Percentiles rank a stretch among this genome's conserved stretches.
phyloP scores from a whole-genome alignment of 2,888 invertebrate genomes.

The Caenorhabditis imperialis region DNA sequence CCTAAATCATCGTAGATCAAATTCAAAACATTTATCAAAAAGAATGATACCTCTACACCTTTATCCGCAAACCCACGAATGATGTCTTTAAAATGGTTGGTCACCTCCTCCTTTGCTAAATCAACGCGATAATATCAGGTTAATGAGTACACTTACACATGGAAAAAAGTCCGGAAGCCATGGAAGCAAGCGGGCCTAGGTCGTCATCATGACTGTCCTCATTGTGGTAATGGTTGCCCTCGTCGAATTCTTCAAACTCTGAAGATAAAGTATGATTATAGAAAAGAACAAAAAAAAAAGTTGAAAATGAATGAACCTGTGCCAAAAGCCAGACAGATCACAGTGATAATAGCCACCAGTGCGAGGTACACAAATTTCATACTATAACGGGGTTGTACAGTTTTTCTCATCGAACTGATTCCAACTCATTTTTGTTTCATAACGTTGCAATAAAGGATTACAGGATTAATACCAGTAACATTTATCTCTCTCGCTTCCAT shows the following conservation, averaged over 20 bases:
- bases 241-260: slow-evolving; percentile 13
- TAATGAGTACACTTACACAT: slow-evolving; percentile 9
- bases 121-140: neutral
- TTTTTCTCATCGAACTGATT: slow-evolving; percentile 1
- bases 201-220: slow-evolving; percentile 25
- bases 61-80: slow-evolving; percentile 56
- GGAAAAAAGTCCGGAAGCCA: neutral
- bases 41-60: slow-evolving; percentile 36
- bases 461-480: slow-evolving; percentile 15
- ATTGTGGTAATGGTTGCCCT: slow-evolving; percentile 9
- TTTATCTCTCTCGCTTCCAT: no score
- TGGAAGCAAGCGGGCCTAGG: neutral
- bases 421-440: slow-evolving; percentile 2
- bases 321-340: slow-evolving; percentile 22
- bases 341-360: slow-evolving; percentile 4
- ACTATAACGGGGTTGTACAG: no score
- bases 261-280: neutral
- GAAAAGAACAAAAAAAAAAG: neutral
- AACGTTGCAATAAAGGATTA: slow-evolving; percentile 40
- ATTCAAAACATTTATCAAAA: neutral
- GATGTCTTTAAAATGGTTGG: slow-evolving; percentile 48
- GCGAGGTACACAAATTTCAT: slow-evolving; percentile 39
- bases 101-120: slow-evolving; percentile 36
- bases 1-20: slow-evolving; percentile 10
- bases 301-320: slow-evolving; percentile 12